Conservation (phyloP, 2,113 vertebrate genomes). For the Phalacrocorax pelagicus region DNA sequence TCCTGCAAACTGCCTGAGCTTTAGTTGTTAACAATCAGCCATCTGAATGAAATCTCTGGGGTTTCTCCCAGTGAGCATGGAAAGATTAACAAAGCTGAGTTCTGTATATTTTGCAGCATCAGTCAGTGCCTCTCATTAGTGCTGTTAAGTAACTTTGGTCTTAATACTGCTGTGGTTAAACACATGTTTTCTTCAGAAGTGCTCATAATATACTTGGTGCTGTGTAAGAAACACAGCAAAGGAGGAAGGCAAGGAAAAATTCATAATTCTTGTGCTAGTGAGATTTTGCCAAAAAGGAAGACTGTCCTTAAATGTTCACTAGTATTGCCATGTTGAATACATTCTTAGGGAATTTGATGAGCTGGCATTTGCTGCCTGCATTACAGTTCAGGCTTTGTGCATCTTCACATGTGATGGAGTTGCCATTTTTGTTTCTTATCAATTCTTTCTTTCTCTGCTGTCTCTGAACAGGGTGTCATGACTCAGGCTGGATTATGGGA, state of each 20-base stretch:
- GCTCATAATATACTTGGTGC: not conserved
- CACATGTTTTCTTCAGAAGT: not conserved
- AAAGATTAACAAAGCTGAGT: not conserved
- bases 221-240: not conserved
- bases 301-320: not conserved
- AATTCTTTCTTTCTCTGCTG: not conserved
- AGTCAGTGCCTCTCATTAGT: not conserved
- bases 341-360: not conserved
- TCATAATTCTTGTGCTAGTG: accelerated
- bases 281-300: not conserved
- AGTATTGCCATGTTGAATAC: accelerated
- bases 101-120: not conserved
- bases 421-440: not conserved
- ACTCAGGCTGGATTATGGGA: not conserved
- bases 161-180: not conserved
- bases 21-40: not conserved
- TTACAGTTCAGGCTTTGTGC: not conserved
- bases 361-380: not conserved
- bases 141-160: not conserved
- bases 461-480: not conserved
- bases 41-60: not conserved
- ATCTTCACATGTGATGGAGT: not conserved
- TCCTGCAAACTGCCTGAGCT: not conserved
- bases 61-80: not conserved
- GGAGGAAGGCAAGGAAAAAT: not conserved